Percentiles rank a stretch among this genome's conserved stretches.
Conservation (phyloP, 2,113 vertebrate species). For the Aptenodytes patagonicus region DNA sequence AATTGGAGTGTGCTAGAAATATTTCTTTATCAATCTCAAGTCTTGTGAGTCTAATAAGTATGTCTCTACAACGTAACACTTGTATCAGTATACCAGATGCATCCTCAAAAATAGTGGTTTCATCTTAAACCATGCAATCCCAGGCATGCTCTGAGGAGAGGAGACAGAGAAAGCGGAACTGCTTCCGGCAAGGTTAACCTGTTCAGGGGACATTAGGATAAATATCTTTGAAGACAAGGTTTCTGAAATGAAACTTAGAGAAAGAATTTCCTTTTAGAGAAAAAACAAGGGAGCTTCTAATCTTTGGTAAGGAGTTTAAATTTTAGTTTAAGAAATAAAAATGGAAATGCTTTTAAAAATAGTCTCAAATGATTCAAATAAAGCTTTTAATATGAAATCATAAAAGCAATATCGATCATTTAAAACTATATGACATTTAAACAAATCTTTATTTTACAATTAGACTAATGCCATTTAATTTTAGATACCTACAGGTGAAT, state of each 20-base stretch:
- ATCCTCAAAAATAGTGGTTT: background rate
- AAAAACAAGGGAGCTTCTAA: background rate
- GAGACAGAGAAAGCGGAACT: background rate
- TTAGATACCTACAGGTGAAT: constrained; percentile 52
- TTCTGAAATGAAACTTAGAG: background rate
- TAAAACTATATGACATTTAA: background rate
- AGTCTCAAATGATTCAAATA: background rate
- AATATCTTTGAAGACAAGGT: background rate
- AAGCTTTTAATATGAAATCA: background rate
- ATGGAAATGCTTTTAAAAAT: background rate
- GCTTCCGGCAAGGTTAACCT: background rate
- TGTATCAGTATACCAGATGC: background rate
- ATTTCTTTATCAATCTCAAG: background rate
- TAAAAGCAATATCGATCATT: background rate
- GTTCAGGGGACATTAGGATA: background rate
- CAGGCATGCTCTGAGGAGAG: background rate
- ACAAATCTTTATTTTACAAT: constrained; percentile 48
- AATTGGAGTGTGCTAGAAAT: background rate
- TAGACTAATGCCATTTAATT: constrained; percentile 26
- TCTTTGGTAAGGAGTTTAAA: background rate
- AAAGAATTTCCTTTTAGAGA: background rate
- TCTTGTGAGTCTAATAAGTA: background rate
- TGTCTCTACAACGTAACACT: background rate
- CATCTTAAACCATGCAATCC: background rate
- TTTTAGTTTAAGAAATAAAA: background rate